Evolutionary conservation across 2,888 invertebrate genomes (phyloP).

Genomic region (Metopia argyrocephala): DNA sequence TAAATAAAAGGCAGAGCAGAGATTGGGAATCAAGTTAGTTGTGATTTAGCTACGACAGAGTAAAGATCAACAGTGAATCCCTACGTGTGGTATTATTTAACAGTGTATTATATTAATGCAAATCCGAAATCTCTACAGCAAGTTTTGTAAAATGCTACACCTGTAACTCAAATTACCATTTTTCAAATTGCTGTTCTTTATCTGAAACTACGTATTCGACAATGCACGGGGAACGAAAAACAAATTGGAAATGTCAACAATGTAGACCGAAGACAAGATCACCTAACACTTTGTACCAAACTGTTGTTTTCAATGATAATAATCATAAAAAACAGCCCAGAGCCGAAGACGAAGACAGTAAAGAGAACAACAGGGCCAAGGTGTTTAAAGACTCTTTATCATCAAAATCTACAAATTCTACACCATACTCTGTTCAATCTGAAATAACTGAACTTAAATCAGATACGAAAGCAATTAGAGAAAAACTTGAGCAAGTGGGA

Average conservation of each 20-base stretch:
- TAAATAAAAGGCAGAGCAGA: too few relatives aligned
- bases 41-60: too few relatives aligned
- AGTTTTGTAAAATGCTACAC: not conserved
- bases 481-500: not conserved
- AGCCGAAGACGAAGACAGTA: not conserved
- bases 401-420: not conserved
- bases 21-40: too few relatives aligned
- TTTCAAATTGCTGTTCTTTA: not conserved
- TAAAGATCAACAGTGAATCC: too few relatives aligned
- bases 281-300: not conserved
- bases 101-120: too few relatives aligned
- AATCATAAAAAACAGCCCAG: not conserved
- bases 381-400: not conserved
- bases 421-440: not conserved
- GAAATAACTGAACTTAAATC: not conserved
- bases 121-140: not conserved
- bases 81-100: too few relatives aligned
- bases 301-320: not conserved
- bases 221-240: not conserved
- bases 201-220: not conserved
- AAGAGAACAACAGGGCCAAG: not conserved
- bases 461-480: not conserved
- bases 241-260: not conserved
- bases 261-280: not conserved
- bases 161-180: conserved; percentile 5